Evolutionary conservation across 2,797 vertebrate species (phyloP).

Genomic region (Poeciliopsis presidionis): DNA sequence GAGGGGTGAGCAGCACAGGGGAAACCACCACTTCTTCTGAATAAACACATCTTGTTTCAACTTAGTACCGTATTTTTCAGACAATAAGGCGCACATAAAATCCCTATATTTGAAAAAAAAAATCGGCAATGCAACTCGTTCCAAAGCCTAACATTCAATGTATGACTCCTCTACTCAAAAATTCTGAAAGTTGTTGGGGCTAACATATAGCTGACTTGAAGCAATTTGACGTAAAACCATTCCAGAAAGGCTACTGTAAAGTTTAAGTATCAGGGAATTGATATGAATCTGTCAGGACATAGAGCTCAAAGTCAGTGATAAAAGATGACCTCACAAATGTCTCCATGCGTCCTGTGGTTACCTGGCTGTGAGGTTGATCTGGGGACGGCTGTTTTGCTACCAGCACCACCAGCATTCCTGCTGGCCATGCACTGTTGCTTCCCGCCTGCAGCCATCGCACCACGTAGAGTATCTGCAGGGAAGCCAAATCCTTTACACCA

Average conservation of each 20-base stretch:
- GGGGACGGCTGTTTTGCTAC: conserved; percentile 73
- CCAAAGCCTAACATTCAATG: neutral
- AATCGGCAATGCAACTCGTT: neutral
- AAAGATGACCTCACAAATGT: neutral
- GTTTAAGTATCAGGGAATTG: neutral
- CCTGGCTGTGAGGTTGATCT: conserved; percentile 83
- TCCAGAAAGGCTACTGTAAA: neutral
- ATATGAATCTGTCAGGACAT: neutral
- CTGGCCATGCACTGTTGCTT: conserved; percentile 78
- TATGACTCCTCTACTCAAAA: neutral
- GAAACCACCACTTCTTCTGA: too few species aligned
- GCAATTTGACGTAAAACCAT: neutral
- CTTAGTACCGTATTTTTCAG: too few species aligned
- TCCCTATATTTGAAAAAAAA: too few species aligned
- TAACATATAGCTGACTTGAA: neutral
- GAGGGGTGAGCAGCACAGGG: too few species aligned
- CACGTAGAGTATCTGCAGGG: conserved; percentile 84
- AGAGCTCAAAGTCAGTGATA: neutral
- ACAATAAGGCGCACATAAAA: too few species aligned
- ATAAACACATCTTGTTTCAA: too few species aligned
- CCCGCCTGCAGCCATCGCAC: conserved; percentile 80
- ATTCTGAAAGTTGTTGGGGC: neutral
- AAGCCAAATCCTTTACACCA: conserved; percentile 72
- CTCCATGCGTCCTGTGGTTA: conserved; percentile 54
- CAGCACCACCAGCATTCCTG: conserved; percentile 49